Conservation (phyloP, 2,888 invertebrate species). For the Incurvaria masculella region DNA sequence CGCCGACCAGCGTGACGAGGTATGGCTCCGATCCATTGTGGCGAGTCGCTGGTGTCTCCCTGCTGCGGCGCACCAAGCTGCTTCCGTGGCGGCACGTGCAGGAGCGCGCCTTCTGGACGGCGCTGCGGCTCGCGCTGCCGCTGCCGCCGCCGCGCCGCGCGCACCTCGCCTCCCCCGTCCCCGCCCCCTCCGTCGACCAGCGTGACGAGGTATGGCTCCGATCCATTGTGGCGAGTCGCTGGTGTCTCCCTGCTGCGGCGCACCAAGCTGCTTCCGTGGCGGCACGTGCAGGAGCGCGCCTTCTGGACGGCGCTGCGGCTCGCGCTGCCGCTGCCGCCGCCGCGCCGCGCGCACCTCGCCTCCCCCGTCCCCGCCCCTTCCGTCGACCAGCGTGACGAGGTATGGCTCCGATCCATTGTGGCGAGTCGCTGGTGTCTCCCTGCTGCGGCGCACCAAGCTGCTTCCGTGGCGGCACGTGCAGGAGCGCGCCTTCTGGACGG, state of each 20-base stretch:
- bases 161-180: conserved; percentile 16
- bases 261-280: conserved; percentile 51
- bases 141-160: conserved; percentile 35
- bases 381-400: no score
- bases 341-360: conserved; percentile 20
- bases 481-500: conserved; percentile 62
- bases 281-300: conserved; percentile 50
- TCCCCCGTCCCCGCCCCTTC: no score
- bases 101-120: conserved; percentile 62
- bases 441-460: conserved; percentile 43
- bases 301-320: conserved; percentile 66
- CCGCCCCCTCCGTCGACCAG: no score
- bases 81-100: conserved; percentile 53
- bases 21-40: no score
- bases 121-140: conserved; percentile 61
- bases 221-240: no score
- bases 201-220: no score
- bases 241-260: conserved; percentile 43
- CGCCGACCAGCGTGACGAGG: no score
- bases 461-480: conserved; percentile 53
- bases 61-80: conserved; percentile 43
- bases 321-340: conserved; percentile 56
- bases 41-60: no score
- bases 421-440: no score
- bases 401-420: no score